Base-by-base conservation (phyloP, 2,888 invertebrate genomes). In the Drosophila nigricruria region DNA sequence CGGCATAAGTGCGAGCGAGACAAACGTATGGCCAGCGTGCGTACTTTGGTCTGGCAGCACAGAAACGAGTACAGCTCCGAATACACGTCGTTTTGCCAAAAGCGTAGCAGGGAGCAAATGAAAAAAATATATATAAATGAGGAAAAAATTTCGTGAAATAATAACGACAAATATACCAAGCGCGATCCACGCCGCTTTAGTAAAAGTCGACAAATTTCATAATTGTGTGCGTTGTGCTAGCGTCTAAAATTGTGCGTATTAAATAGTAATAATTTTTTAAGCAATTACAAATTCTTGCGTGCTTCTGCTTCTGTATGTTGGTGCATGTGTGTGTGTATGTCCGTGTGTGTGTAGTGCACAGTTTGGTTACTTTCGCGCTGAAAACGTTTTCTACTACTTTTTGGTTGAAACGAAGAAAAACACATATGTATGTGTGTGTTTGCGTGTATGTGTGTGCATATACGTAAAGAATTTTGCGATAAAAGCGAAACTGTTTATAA, bases 51-150 rank as follows among this genome's bases (percentile, higher is more conserved):
- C 88, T 77, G 76, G 73, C 81, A 82, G 81, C 76, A 75, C 82
- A 84, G 73, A 88, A 86, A 82, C 88, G 83, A 85, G 86, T 86
- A 86, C 86, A 86, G 86, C 86, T 84, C 78, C 87, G 85, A 81
- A 88, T 88, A 89, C 90, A 89, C 90, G 87, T 90, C 87, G 89
- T 87, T 87, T 84, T 87, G 83, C 76, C 75, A 85, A 85, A 85
- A 83, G 85, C 85, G 85, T 81, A 82, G 82, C 78, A 81, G 75
- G 79, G 73, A 86, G 74, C 78, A 73, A 86, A 87, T 75, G 73
- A 78, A 87, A 82, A 42, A 47, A 87, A 87, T n/a, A 77, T 61
- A 76, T 76, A 79, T 84, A 84, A 87, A 87, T 84, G 84, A 73
- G 81, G 70, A 81, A 87, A 84, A 86, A 81, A 79, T 69, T 76